Conservation (phyloP, 1,140 invertebrate species). For the Brachionus rubens region DNA sequence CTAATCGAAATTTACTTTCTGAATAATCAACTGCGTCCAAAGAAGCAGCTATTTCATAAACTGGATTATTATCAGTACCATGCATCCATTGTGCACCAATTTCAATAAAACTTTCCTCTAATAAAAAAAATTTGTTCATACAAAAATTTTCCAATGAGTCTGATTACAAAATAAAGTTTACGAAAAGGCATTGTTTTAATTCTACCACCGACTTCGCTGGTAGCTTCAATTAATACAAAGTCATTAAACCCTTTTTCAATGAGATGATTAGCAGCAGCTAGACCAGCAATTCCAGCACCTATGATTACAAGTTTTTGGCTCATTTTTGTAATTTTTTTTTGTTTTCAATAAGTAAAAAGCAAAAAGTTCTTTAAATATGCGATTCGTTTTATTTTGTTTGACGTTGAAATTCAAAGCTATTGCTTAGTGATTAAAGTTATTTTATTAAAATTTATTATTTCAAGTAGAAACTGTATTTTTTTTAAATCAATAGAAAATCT, state of each 20-base stretch:
- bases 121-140: not conserved
- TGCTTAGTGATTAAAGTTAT: too few species aligned
- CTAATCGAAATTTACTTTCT: not conserved
- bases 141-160: not conserved
- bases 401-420: too few species aligned
- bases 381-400: too few species aligned
- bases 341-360: constrained; percentile 1
- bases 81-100: constrained; percentile 47
- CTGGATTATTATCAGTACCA: constrained; percentile 42
- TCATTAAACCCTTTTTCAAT: constrained; percentile 53
- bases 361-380: not conserved
- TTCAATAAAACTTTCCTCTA: constrained; percentile 29
- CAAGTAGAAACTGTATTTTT: too few species aligned
- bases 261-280: constrained; percentile 55
- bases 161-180: constrained; percentile 46
- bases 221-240: constrained; percentile 55
- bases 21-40: not conserved
- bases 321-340: not conserved
- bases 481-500: too few species aligned
- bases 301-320: constrained; percentile 52
- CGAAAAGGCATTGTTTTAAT: constrained; percentile 56
- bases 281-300: constrained; percentile 57
- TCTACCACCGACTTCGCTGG: constrained; percentile 54
- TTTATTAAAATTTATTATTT: too few species aligned
- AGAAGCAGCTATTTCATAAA: constrained; percentile 25